Conservation (phyloP, 1,140 invertebrate genomes). For the Macrocentrus cingulum region DNA sequence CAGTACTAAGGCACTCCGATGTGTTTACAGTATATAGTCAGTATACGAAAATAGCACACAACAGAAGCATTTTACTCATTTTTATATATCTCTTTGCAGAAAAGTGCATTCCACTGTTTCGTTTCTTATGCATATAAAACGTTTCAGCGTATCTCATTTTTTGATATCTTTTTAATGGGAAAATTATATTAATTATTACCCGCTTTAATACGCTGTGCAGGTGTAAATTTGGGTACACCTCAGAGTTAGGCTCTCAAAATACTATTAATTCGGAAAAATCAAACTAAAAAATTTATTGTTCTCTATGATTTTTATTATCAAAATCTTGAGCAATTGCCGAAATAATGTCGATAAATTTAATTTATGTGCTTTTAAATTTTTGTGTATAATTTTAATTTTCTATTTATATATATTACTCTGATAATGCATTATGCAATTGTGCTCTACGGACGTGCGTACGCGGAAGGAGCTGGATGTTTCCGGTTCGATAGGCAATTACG, state of each 20-base stretch:
- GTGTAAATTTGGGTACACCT: too few species aligned
- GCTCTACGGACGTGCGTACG: constrained; percentile 29
- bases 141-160: neutral
- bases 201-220: too few species aligned
- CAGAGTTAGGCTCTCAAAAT: too few species aligned
- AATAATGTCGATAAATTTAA: neutral
- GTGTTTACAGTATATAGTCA: constrained; percentile 1
- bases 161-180: neutral
- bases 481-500: constrained; percentile 30
- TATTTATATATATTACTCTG: constrained; percentile 15
- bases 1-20: constrained; percentile 2
- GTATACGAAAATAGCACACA: constrained; percentile 10
- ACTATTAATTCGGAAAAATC: too few species aligned
- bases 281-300: too few species aligned
- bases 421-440: constrained; percentile 33
- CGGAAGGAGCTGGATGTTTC: constrained; percentile 27
- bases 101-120: constrained; percentile 4
- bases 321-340: too few species aligned
- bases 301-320: too few species aligned
- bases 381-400: too few species aligned
- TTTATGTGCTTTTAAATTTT: neutral
- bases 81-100: neutral
- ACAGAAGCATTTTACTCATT: constrained; percentile 8
- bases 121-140: neutral
- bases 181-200: too few species aligned